Percentiles rank a stretch among this genome's conserved stretches.
phyloP scores from a whole-genome alignment of 2,113 vertebrate species.

The Parus major region DNA sequence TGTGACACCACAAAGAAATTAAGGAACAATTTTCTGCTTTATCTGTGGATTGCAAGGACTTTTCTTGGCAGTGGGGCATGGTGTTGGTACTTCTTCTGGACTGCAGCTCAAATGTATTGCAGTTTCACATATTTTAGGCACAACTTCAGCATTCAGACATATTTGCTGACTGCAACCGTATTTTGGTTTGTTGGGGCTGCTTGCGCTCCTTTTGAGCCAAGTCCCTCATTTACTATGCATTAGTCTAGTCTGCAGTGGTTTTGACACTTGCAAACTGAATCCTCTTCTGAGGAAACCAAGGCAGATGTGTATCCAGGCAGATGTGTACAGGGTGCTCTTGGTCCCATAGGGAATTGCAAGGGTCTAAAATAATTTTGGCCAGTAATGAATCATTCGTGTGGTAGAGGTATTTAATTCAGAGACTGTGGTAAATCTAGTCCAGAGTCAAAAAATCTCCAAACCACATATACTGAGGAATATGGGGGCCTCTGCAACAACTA shows the following conservation, averaged over 20 bases:
- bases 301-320: not conserved
- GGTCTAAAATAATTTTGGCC: not conserved
- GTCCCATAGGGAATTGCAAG: not conserved
- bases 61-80: not conserved
- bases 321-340: not conserved
- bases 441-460: not conserved
- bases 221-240: not conserved
- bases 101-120: not conserved
- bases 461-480: not conserved
- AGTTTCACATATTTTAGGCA: not conserved
- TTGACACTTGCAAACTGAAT: not conserved
- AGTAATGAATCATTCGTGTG: not conserved
- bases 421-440: not conserved
- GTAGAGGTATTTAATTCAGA: not conserved
- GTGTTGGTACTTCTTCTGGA: not conserved
- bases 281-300: not conserved
- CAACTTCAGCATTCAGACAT: not conserved
- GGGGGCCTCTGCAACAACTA: not conserved
- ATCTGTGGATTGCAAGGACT: not conserved
- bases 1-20: not conserved
- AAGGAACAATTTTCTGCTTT: not conserved
- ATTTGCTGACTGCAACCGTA: not conserved
- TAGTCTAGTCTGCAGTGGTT: not conserved
- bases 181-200: not conserved
- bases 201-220: not conserved